Evolutionary conservation across 2,888 invertebrate genomes (phyloP).

Genomic region (Neuroscelio doddi): DNA sequence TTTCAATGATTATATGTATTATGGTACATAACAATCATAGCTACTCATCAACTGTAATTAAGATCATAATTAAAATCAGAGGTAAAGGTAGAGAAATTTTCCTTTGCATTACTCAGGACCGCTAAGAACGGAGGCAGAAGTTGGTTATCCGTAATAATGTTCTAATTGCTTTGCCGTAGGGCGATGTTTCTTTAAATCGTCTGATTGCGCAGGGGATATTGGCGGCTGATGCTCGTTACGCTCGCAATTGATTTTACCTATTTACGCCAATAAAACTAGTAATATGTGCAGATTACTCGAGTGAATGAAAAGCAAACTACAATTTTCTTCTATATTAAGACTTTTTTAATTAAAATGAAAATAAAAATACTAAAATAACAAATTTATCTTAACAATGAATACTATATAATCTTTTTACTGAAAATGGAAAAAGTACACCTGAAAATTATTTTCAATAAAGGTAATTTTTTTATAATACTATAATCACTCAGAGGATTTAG

Average conservation of each 20-base stretch:
- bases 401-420: too few relatives aligned
- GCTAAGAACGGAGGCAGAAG: conserved; percentile 41
- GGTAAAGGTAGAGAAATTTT: conserved; percentile 15
- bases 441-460: too few relatives aligned
- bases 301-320: background rate
- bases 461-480: too few relatives aligned
- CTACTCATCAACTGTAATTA: conserved; percentile 11
- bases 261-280: conserved; percentile 3
- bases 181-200: conserved; percentile 27
- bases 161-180: conserved; percentile 48
- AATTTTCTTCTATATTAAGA: too few relatives aligned
- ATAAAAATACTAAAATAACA: too few relatives aligned
- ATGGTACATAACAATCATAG: conserved; percentile 2
- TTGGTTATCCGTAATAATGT: conserved; percentile 55
- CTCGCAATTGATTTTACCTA: conserved; percentile 4
- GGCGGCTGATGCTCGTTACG: conserved; percentile 1
- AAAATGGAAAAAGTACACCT: background rate
- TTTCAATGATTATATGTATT: background rate
- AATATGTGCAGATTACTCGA: conserved; percentile 9
- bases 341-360: too few relatives aligned
- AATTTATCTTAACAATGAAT: too few relatives aligned
- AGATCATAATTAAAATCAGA: conserved; percentile 36
- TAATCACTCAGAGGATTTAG: too few relatives aligned
- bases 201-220: conserved; percentile 9
- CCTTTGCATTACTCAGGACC: conserved; percentile 7